Conservation (phyloP, 2,888 invertebrate species). For the Epistrophe grossulariae region DNA sequence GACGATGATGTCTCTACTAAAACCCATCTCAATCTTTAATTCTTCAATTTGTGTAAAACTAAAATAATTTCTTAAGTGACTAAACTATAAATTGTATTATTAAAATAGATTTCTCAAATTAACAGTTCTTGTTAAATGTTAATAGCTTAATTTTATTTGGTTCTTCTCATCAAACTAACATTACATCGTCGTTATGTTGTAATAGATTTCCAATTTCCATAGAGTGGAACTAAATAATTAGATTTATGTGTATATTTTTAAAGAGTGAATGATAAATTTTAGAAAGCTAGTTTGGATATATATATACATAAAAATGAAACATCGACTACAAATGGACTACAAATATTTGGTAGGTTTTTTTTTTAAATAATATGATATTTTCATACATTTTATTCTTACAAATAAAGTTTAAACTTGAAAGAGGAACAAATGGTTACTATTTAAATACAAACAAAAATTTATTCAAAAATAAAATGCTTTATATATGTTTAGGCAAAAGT, state of each 20-base stretch:
- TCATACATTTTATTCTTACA: too few species aligned
- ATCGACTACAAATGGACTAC: not conserved
- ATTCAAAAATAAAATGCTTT: too few species aligned
- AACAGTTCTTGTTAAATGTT: slow-evolving; percentile 53
- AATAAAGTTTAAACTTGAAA: too few species aligned
- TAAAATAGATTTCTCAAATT: slow-evolving; percentile 22
- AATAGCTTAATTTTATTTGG: slow-evolving; percentile 58
- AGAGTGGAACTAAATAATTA: not conserved
- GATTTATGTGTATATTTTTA: not conserved
- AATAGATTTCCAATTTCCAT: not conserved
- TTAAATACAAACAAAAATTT: too few species aligned
- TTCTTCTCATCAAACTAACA: slow-evolving; percentile 60
- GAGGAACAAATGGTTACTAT: too few species aligned
- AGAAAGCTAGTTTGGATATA: not conserved
- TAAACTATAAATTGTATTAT: not conserved
- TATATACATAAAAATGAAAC: not conserved
- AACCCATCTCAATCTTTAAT: too few species aligned
- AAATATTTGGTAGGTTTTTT: not conserved
- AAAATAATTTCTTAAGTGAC: not conserved
- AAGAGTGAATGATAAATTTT: not conserved
- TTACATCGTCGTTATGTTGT: slow-evolving; percentile 54
- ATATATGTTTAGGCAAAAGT: too few species aligned
- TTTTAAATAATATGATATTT: too few species aligned
- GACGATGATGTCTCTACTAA: too few species aligned
- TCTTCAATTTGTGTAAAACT: not conserved